A percentile compares a stretch with the other conserved stretches of the same genome.
Evolutionary conservation across 1,140 invertebrate genomes (phyloP).

Genomic region (Monomorium pharaonis): DNA sequence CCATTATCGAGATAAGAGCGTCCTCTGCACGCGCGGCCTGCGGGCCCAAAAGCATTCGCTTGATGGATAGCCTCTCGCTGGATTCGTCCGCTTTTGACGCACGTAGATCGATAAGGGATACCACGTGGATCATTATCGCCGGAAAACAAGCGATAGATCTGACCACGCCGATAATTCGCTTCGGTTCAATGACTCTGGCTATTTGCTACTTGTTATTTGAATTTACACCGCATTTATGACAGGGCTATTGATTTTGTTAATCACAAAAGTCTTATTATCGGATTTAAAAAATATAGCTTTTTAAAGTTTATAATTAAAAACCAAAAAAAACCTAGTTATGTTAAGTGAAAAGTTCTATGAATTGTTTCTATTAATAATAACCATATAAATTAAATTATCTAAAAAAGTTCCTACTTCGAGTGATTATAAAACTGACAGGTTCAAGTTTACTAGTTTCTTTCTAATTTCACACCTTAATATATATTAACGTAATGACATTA

Average conservation of each 20-base stretch:
- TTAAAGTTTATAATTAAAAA: background rate
- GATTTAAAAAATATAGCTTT: background rate
- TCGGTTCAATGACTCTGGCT: background rate
- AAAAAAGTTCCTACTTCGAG: background rate
- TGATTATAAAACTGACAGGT: background rate
- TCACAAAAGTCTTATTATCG: background rate
- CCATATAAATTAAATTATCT: too few relatives aligned
- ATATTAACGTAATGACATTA: background rate
- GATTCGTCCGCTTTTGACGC: conserved; percentile 49
- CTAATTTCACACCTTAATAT: background rate
- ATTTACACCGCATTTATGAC: background rate
- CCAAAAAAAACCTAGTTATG: background rate
- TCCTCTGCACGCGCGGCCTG: conserved; percentile 15
- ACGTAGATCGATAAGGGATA: conserved; percentile 26
- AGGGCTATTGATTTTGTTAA: background rate
- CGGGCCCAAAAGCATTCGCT: background rate
- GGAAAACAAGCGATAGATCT: background rate
- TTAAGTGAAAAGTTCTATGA: background rate
- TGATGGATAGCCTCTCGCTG: conserved; percentile 12
- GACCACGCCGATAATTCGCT: background rate
- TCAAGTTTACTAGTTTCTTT: background rate
- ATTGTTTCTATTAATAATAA: background rate
- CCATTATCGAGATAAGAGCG: conserved; percentile 64
- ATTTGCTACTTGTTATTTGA: conserved; percentile 10
- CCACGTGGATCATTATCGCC: background rate